Base-by-base conservation (phyloP, 2,797 vertebrate species). In the Lithobates pipiens region DNA sequence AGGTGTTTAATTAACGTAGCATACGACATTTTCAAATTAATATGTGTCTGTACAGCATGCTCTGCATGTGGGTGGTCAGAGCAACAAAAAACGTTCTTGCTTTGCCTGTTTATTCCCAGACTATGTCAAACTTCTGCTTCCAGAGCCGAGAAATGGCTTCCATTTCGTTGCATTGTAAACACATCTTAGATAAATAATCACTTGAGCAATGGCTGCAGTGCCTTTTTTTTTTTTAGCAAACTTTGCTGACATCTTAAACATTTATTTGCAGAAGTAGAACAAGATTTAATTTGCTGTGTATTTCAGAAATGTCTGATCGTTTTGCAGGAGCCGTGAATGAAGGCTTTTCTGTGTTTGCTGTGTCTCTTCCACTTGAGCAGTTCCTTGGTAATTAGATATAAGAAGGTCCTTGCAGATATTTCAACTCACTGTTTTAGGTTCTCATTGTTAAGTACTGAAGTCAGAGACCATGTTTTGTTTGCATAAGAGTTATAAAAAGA, bases 191-290 rank as follows among this genome's bases (percentile, higher is more conserved):
- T 76, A 82, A 82, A 81, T 76, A 69, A 67, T 69, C 69, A 36
- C 25, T 44, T 77, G 39, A 71, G 74, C 74, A 57, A 84, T 71
- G 5, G 63, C 68, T 82, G 57, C 23, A 77, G 36, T 86, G 46
- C 65, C 32, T 46, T 76, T 23, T 65, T 75, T 39, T 39, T 10
- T 69, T 73, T 63, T 80, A 82, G 72, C 44, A 76, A 82, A 71
- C 67, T 72, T 54, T 74, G 27, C 29, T 46, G 50, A 82, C 50
- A 77, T 63, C 23, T 65, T 86, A 82, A 67, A 73, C 68, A 82
- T 39, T 81, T 42, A 81, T 54, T 63, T 65, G 29, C 44, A 70
- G 75, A 21, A 36, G 50, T 77, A 42, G 61, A 82, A 34, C 46
- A 29, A 42, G 72, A 63, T 27, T 50, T 5, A 18, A 36, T 46